These are phyloP conservation scores for Eonycteris spelaea DNA, from an alignment of 2,113 vertebrate genomes.

Conservation along the genomic window DNA sequence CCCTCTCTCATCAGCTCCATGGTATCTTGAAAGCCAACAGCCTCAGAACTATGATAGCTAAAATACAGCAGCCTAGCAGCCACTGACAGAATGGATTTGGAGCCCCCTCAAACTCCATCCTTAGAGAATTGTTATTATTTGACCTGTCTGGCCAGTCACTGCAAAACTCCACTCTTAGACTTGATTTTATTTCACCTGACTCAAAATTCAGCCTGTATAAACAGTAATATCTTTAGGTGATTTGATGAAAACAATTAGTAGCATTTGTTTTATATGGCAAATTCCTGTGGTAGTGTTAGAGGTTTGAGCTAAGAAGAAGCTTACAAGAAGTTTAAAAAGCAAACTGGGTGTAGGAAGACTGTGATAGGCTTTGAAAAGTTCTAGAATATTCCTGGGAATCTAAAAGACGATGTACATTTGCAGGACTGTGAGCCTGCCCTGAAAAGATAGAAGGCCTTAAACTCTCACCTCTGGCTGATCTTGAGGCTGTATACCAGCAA, in stretches of 20 bases:
- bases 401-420: not conserved
- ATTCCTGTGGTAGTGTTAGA: not conserved
- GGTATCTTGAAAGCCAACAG: not conserved
- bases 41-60: not conserved
- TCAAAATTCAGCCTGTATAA: not conserved
- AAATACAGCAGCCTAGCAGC: not conserved
- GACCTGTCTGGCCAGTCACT: not conserved
- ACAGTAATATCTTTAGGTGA: not conserved
- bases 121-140: not conserved
- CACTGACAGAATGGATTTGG: not conserved
- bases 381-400: not conserved
- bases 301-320: not conserved
- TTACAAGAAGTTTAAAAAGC: not conserved
- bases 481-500: not conserved
- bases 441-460: not conserved
- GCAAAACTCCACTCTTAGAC: not conserved
- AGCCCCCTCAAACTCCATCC: not conserved
- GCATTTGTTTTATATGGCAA: not conserved
- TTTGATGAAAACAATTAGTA: not conserved
- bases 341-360: not conserved
- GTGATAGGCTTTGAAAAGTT: not conserved
- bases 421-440: not conserved
- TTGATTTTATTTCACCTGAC: not conserved
- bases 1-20: not conserved
- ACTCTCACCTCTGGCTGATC: not conserved